A percentile compares a stretch with the other conserved stretches of the same genome.
Conservation (phyloP, 1,140 invertebrate genomes). For the Hylaeus anthracinus region DNA sequence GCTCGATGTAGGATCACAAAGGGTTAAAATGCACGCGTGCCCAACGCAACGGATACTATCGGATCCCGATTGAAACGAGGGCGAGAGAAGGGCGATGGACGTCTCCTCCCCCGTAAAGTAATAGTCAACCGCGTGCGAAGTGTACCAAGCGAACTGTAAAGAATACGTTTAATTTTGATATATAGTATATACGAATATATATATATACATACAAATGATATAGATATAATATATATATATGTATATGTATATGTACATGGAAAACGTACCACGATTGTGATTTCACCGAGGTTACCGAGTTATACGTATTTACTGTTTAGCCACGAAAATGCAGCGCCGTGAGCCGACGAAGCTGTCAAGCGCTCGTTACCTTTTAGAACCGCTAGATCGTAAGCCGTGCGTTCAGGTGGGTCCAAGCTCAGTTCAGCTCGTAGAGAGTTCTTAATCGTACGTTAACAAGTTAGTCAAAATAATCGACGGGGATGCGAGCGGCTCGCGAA, state of each 20-base stretch:
- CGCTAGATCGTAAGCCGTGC: slow-evolving; percentile 60
- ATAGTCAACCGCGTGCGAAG: slow-evolving; percentile 54
- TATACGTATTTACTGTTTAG: slow-evolving; percentile 70
- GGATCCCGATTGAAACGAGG: not conserved
- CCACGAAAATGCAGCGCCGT: slow-evolving; percentile 45
- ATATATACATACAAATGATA: slow-evolving; percentile 43
- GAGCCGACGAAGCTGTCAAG: slow-evolving; percentile 57
- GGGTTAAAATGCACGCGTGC: not conserved
- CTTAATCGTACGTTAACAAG: not conserved
- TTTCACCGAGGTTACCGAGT: slow-evolving; percentile 80
- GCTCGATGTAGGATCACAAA: not conserved
- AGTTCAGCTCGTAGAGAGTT: slow-evolving; percentile 9
- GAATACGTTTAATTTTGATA: slow-evolving; percentile 53
- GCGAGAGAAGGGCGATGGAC: too few species aligned
- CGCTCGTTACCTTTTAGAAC: slow-evolving; percentile 70
- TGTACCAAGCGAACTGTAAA: slow-evolving; percentile 32
- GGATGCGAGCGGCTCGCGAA: not conserved
- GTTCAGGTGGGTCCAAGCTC: slow-evolving; percentile 36
- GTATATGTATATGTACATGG: slow-evolving; percentile 42
- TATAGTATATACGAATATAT: slow-evolving; percentile 9
- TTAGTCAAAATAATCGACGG: slow-evolving; percentile 22
- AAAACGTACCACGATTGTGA: slow-evolving; percentile 75
- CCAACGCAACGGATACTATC: not conserved
- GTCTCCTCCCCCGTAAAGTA: slow-evolving; percentile 28
- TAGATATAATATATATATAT: slow-evolving; percentile 47